Evolutionary conservation across 1,140 invertebrate species (phyloP), one percentile per base, ranked within the genome.

Genomic region (Thaumatotibia leucotreta): DNA sequence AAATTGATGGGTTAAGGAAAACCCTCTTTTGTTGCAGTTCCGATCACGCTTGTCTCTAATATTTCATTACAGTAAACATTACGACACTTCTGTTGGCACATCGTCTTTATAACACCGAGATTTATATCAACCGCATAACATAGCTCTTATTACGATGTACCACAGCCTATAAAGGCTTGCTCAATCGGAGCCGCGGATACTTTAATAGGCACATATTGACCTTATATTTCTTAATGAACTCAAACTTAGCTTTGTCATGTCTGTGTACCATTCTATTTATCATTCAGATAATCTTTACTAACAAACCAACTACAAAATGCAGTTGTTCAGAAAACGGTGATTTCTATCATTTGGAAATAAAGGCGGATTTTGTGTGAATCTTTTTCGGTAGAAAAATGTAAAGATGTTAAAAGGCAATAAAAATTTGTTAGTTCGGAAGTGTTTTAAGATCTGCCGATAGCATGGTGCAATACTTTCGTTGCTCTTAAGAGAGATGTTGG

Each of bases 31-130:
- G 6, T 0, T 58, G n/a, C 2, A 58, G 29, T 14, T 5, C 23
- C 27, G 52, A 29, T 58, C 52, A 58, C 52, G 24, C 52, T 58
- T 58, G 50, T 0, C 52, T 24, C 23, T 29, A 22, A 27, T 58
- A 58, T 58, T 58, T 58, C 52, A 58, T 58, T 58, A 58, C n/a
- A 14, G 24, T 58, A 58, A 58, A 58, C 52, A 58, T 58, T 58
- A 58, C 14, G 27, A 58, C 23, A 58, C 29, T 29, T 24, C 52
- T 58, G 29, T 58, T 58, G 52, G 52, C 52, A 58, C 52, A 6
- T 58, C 24, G 14, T 45, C n/a, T 58, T 58, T 58, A 58, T 58
- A 27, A n/a, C 52, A 4, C 50, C 27, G 23, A 58, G 23, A 14
- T 58, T 14, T n/a, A 27, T 27, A 58, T n/a, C 39, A 20, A 58